These are phyloP conservation scores for Dryoscopus gambensis DNA, from an alignment of 2,113 vertebrate species.

Conservation along the genomic window DNA sequence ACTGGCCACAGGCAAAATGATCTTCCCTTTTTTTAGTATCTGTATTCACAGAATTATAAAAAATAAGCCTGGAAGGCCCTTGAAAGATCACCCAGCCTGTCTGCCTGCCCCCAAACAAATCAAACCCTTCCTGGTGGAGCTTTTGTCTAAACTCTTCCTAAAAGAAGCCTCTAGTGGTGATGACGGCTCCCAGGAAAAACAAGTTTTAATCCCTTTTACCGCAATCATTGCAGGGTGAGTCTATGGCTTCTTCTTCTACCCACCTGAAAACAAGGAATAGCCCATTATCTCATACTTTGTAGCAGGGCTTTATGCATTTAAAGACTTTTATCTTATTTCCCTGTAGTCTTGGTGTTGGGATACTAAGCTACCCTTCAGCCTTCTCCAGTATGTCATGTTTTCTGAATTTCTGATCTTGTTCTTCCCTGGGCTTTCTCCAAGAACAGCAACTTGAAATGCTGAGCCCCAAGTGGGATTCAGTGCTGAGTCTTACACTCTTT, in stretches of 20 bases:
- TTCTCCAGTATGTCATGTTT: constrained; percentile 61
- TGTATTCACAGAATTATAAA: constrained; percentile 24
- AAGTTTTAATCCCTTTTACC: constrained; percentile 36
- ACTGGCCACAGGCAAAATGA: constrained; percentile 36
- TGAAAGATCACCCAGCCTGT: constrained; percentile 55
- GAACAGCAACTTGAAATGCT: neutral
- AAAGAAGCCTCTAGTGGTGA: constrained; percentile 47
- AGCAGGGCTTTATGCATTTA: constrained; percentile 32
- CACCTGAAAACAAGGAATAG: constrained; percentile 32
- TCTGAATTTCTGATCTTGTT: constrained; percentile 36
- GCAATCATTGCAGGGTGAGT: constrained; percentile 26
- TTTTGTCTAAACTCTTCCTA: constrained; percentile 47
- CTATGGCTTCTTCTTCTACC: constrained; percentile 6
- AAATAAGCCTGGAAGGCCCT: constrained; percentile 57
- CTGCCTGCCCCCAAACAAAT: constrained; percentile 6
- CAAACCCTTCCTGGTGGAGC: constrained; percentile 35
- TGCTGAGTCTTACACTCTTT: neutral
- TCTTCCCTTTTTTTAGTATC: constrained; percentile 29
- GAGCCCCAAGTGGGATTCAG: neutral
- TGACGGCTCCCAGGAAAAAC: constrained; percentile 50
- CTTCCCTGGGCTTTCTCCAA: constrained; percentile 25
- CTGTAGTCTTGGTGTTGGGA: constrained; percentile 31
- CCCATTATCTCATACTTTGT: constrained; percentile 54
- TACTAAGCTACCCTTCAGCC: constrained; percentile 49
- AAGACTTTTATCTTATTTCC: constrained; percentile 60